Base-by-base conservation (phyloP, 2,888 invertebrate species). In the Nezara viridula region DNA sequence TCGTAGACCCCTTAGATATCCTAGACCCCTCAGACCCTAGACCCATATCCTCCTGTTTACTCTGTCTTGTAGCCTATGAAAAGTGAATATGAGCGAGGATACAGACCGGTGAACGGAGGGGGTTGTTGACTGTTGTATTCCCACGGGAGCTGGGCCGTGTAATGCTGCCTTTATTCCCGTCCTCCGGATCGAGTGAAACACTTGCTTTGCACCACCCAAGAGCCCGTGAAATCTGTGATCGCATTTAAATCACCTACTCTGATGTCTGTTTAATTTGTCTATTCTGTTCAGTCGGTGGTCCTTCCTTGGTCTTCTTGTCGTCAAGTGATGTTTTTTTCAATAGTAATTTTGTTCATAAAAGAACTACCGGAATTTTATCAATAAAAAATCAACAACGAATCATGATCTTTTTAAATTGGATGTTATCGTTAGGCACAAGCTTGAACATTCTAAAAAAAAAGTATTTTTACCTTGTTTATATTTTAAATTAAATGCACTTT, bases 71-170 rank as follows among this genome's bases (percentile, higher is more conserved):
- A 44, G n/a, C 81, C 44, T 81, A 81, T 81, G 81, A 81, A 81
- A 81, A 81, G 81, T 81, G 81, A 81, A 81, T 81, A 81, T 81
- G 44, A 44, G 81, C 12, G 16, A 24, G 32, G 44, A 37, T 16
- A 73, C 32, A 73, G 66, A 73, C 7, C 66, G 32, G 37, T 19
- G 66, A 60, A 60, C 27, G 44, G n/a, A n/a, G 44, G n/a, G 86
- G 86, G 86, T 86, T 86, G 55, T 86, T 86, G 86, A 86, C 50
- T 55, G 86, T 86, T 73, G 40, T 55, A 86, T 86, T 86, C 86
- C 86, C 86, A 86, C 86, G 86, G 86, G 81, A 55, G 50, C 52
- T 52, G 27, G 27, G 4, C 86, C 86, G 86, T 86, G 86, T 86
- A 86, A 86, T 86, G 37, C 86, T n/a, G 50, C 86, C 86, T 86